Percentiles rank a stretch among this genome's conserved stretches.
Conservation (phyloP, 1,140 invertebrate genomes). For the Antheraea mylitta region DNA sequence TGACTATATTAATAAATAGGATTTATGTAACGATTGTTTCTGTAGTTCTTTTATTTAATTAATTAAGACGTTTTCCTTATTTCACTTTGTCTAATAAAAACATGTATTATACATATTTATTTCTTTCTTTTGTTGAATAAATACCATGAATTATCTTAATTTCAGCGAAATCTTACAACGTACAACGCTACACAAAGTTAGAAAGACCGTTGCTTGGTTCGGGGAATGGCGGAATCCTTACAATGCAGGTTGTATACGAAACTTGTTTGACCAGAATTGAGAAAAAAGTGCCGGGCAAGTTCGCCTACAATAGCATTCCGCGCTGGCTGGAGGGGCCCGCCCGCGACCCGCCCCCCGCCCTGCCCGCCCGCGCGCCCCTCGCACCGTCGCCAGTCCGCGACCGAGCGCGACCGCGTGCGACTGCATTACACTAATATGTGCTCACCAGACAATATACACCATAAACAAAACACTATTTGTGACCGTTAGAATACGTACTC, state of each 20-base stretch:
- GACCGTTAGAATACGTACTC: slow-evolving; percentile 21
- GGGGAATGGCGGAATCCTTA: slow-evolving; percentile 76
- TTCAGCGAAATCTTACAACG: slow-evolving; percentile 45
- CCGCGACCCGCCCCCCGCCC: slow-evolving; percentile 55
- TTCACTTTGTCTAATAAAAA: too few relatives aligned
- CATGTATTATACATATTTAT: too few relatives aligned
- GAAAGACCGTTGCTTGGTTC: slow-evolving; percentile 61
- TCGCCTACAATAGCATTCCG: slow-evolving; percentile 76
- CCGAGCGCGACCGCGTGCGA: slow-evolving; percentile 55
- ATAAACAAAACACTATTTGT: slow-evolving; percentile 40
- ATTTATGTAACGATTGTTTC: too few relatives aligned
- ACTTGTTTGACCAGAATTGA: slow-evolving; percentile 77
- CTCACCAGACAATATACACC: slow-evolving; percentile 33
- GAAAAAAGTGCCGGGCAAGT: slow-evolving; percentile 75
- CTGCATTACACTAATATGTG: slow-evolving; percentile 34
- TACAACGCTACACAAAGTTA: slow-evolving; percentile 33
- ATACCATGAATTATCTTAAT: slow-evolving; percentile 12
- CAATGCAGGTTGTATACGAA: slow-evolving; percentile 77
- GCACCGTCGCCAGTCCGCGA: slow-evolving; percentile 50
- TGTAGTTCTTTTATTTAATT: too few relatives aligned
- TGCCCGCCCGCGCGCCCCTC: slow-evolving; percentile 45
- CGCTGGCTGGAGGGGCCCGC: slow-evolving; percentile 45
- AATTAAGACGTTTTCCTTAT: too few relatives aligned
- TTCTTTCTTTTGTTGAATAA: too few relatives aligned
- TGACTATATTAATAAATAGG: too few relatives aligned